Base-by-base conservation (phyloP, 2,113 vertebrate species). In the Heptranchias perlo region DNA sequence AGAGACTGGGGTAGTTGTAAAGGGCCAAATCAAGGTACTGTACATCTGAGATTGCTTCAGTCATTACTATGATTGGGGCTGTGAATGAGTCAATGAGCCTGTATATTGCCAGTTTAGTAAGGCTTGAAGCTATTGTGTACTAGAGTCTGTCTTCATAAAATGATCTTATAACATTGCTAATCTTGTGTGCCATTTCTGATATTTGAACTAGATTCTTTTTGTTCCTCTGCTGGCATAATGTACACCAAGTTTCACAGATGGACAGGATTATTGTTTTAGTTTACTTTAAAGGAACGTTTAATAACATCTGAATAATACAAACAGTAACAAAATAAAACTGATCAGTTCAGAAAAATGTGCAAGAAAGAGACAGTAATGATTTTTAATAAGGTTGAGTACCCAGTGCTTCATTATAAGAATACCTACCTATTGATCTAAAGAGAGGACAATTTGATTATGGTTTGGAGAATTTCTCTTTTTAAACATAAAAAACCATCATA, bases 1-100 rank as follows among this genome's bases (percentile, higher is more conserved):
- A 35, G 94, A 95, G 65, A 31, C 47, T 47, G 64, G 65, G 6
- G 47, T 95, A 52, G 64, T 95, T 69, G 8, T 52, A 69, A 95
- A 95, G 94, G 44, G 64, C 25, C 94, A 95, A 18, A 67, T 69
- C 65, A 95, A 95, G 94, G 94, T 95, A 95, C 39, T 69, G 47
- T 25, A 6, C 23, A 35, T 67, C 28, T 49, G 39, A 16, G 6
- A 7, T 93, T 93, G 58, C 44, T 64, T 61, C 7, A 62, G n/a
- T 39, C 28, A n/a, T n/a, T 47, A 28, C 44, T 39, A n/a, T 25
- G n/a, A 62, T 94, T 94, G 28, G 58, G 92, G 39, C 18, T 65
- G 8, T 94, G 1, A 67, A 14, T 94, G n/a, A 65, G 61, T 67
- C 52, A 28, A 11, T 67, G 11, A 87, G 13, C 7, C 39, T 93